Base-by-base conservation (phyloP, 1,140 invertebrate genomes). In the Hycleus cichorii region DNA sequence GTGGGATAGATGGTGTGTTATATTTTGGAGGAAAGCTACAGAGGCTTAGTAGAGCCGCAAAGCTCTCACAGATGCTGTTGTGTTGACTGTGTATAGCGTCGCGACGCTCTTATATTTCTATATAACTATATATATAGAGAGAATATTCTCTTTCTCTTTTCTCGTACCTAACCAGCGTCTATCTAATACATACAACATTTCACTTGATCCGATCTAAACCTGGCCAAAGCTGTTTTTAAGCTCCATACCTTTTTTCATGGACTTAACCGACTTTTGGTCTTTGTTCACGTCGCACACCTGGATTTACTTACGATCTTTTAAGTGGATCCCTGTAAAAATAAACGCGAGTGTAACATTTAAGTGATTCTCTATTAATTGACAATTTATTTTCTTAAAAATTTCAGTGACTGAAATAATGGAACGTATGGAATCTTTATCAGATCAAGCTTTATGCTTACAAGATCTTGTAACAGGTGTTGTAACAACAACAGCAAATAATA, bases 381-480 rank as follows among this genome's bases (percentile, higher is more conserved):
- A 1, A 18, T 18, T 18, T 18, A 18, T 18, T 18, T 18, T 2
- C 1, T 18, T 0, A 18, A 1, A 18, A 18, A 18, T 18, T 32
- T 32, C 7, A 32, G 32, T 3, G 2, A 32, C 3, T 42, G 11
- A 39, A 39, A 39, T 46, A 47, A 73, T 73, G 81, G 81, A 76
- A 72, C 73, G 70, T 54, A 81, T 78, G 80, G 83, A 77, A 77
- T 80, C 73, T 75, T 78, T 78, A 76, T 80, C 75, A 68, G 80
- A 82, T 78, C 78, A 77, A 72, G 79, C 84, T 43, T 75, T 89
- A 10, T 88, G 86, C 64, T 81, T 89, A 38, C 86, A 87, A 69
- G 86, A 89, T 73, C 77, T 89, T 64, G 84, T 86, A 26, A 79
- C 77, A 6, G 75, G 72, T 39, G 77, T 71, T 54, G 74, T 49